Evolutionary conservation across 2,888 invertebrate species (phyloP).

Genomic region (Salticus scenicus): DNA sequence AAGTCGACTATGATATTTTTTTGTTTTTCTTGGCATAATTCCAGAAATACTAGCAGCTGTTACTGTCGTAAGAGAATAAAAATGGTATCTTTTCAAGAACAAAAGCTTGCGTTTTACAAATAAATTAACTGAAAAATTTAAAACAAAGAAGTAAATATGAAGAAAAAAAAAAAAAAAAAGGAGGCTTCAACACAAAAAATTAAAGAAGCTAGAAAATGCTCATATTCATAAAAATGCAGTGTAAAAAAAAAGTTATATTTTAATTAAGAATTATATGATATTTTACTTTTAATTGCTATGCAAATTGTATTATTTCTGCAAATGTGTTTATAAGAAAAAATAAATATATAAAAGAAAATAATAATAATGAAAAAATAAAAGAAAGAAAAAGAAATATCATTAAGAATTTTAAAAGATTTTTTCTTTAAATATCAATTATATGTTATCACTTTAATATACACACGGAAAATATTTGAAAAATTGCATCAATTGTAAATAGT

Average conservation of each 20-base stretch:
- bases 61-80: constrained; percentile 31
- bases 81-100: constrained; percentile 22
- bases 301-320: too few relatives aligned
- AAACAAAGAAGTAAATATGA: background rate
- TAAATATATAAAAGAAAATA: too few relatives aligned
- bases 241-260: background rate
- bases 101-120: constrained; percentile 16
- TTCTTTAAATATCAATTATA: too few relatives aligned
- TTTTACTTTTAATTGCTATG: too few relatives aligned
- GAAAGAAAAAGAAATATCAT: too few relatives aligned
- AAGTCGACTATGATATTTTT: background rate
- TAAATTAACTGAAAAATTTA: background rate
- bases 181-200: background rate
- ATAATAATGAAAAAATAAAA: too few relatives aligned
- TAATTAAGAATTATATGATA: background rate
- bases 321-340: too few relatives aligned
- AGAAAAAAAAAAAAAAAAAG: too few relatives aligned
- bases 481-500: too few relatives aligned
- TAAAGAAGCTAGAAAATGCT: background rate
- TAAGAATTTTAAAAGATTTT: too few relatives aligned
- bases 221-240: background rate
- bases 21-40: background rate
- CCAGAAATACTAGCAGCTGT: constrained; percentile 27
- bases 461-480: too few relatives aligned
- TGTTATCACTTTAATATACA: too few relatives aligned